These are phyloP conservation scores for Eupithecia abbreviata DNA, from an alignment of 2,888 invertebrate genomes.

Conservation along the genomic window DNA sequence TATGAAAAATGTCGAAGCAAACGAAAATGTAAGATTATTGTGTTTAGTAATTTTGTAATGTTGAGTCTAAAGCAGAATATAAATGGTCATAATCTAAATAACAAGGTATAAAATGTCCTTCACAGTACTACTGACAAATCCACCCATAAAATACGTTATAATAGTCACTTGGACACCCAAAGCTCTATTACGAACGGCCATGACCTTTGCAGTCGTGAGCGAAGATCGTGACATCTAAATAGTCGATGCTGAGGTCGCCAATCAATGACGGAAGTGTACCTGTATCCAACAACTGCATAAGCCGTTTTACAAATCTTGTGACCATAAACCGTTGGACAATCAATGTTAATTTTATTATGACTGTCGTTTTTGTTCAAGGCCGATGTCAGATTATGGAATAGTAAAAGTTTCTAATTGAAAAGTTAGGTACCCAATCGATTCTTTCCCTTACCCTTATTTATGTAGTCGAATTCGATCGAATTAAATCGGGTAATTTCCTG, in stretches of 20 bases:
- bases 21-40: no score
- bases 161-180: constrained; percentile 39
- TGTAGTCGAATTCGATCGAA: background rate
- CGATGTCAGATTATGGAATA: background rate
- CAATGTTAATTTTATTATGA: background rate
- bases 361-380: background rate
- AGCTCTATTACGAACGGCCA: constrained; percentile 64
- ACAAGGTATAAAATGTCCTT: background rate
- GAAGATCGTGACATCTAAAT: constrained; percentile 79
- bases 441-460: background rate
- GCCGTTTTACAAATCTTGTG: background rate
- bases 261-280: constrained; percentile 75
- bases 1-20: no score
- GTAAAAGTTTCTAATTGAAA: background rate
- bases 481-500: background rate
- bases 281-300: constrained; percentile 8
- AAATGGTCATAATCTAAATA: background rate
- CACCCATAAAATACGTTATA: constrained; percentile 26
- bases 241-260: constrained; percentile 72
- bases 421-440: no score
- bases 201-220: constrained; percentile 79
- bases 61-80: no score
- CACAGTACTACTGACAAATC: constrained; percentile 6
- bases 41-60: no score
- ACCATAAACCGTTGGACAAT: background rate